Conservation (phyloP, 2,888 invertebrate species). For the Hydriomena furcata region DNA sequence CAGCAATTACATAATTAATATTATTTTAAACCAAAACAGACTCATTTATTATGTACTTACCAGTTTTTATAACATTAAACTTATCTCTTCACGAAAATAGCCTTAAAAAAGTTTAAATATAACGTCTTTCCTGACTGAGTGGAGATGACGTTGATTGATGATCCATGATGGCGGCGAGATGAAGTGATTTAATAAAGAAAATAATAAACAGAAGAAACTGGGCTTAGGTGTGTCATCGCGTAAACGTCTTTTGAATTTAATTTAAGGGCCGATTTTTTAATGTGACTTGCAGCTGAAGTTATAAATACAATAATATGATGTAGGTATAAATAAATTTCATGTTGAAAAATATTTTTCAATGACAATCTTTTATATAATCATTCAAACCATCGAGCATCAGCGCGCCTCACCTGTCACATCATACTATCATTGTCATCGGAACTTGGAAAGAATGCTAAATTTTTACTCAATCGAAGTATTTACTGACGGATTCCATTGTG, state of each 20-base stretch:
- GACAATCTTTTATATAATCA: too few relatives aligned
- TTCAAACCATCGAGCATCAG: too few relatives aligned
- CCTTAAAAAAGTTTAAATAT: conserved; percentile 36
- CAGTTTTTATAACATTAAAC: not conserved
- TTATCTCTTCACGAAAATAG: conserved; percentile 25
- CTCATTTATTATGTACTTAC: not conserved
- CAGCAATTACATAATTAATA: too few relatives aligned
- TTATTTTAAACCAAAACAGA: not conserved
- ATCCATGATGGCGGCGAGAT: conserved; percentile 32
- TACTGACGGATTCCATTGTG: too few relatives aligned
- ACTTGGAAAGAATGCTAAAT: too few relatives aligned
- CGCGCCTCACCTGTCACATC: too few relatives aligned
- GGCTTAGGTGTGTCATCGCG: conserved; percentile 26
- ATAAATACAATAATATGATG: too few relatives aligned
- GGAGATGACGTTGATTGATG: conserved; percentile 40
- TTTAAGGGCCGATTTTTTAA: conserved; percentile 1
- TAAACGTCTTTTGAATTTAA: conserved; percentile 18
- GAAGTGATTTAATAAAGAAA: conserved; percentile 36
- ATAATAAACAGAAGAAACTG: conserved; percentile 32
- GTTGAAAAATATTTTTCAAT: too few relatives aligned
- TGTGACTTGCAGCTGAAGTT: too few relatives aligned
- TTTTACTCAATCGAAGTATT: too few relatives aligned
- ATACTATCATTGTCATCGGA: too few relatives aligned
- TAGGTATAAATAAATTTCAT: too few relatives aligned
- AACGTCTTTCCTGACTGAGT: conserved; percentile 25